Percentiles rank a stretch among this genome's conserved stretches.
Conservation (phyloP, 2,888 invertebrate genomes). For the Scaptomyza flava region DNA sequence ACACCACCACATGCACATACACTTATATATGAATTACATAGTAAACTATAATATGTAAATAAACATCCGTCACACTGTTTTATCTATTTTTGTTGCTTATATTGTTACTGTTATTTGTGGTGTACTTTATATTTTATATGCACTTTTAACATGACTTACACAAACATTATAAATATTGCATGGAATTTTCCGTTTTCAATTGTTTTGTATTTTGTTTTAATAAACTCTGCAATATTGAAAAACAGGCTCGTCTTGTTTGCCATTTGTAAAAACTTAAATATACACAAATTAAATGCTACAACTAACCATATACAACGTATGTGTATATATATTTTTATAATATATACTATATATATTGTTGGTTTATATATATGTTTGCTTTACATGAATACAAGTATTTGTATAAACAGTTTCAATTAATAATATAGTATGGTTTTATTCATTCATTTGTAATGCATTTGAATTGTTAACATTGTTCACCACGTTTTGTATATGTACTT, state of each 20-base stretch:
- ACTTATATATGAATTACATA: conserved; percentile 40
- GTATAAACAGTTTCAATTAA: conserved; percentile 69
- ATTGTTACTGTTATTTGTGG: conserved; percentile 45
- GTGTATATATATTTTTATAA: conserved; percentile 24
- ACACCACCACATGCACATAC: conserved; percentile 57
- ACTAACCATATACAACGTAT: conserved; percentile 67
- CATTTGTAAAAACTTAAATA: conserved; percentile 76
- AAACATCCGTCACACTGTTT: conserved; percentile 59
- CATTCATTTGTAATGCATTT: conserved; percentile 71
- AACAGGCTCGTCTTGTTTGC: conserved; percentile 39
- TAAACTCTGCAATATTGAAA: conserved; percentile 61
- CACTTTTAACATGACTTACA: conserved; percentile 49
- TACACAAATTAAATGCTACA: conserved; percentile 74
- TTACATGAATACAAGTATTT: conserved; percentile 47
- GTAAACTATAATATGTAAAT: conserved; percentile 55
- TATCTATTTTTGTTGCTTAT: conserved; percentile 27
- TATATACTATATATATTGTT: conserved; percentile 4
- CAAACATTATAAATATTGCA: conserved; percentile 44
- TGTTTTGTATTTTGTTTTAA: conserved; percentile 34
- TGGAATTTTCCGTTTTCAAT: conserved; percentile 39
- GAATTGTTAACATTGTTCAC: conserved; percentile 80
- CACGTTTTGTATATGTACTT: conserved; percentile 65
- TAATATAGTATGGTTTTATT: conserved; percentile 65
- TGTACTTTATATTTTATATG: conserved; percentile 40
- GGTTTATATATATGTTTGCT: conserved; percentile 47